Evolutionary conservation across 2,888 invertebrate species (phyloP).

Genomic region (Leucophora obtusa): DNA sequence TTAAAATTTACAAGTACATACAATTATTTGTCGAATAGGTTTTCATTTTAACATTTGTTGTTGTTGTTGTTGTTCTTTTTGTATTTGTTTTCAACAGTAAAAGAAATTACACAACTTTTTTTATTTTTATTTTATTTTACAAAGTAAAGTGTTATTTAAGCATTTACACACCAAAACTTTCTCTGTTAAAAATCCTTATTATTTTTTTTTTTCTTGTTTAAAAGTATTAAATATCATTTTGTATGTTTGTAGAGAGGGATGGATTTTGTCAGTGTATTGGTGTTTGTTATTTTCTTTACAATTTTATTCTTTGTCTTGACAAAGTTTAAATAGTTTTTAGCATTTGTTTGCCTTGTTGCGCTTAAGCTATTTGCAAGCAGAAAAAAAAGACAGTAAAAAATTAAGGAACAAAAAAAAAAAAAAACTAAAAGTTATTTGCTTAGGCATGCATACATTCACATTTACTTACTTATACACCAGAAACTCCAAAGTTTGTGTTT

Average conservation of each 20-base stretch:
- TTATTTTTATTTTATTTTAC: conserved; percentile 6
- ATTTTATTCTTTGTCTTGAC: conserved; percentile 37
- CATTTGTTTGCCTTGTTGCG: conserved; percentile 37
- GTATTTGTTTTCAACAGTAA: neutral
- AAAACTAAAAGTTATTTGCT: conserved; percentile 41
- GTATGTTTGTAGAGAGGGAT: neutral
- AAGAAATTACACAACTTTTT: conserved; percentile 18
- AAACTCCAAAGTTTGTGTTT: conserved; percentile 8
- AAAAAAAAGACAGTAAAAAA: conserved; percentile 17
- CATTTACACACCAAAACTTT: conserved; percentile 36
- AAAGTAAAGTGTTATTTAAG: conserved; percentile 38
- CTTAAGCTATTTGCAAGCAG: conserved; percentile 45
- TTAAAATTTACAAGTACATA: neutral
- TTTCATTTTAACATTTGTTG: neutral
- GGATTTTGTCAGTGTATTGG: conserved; percentile 1
- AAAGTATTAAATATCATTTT: conserved; percentile 35
- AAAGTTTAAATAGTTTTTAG: conserved; percentile 55
- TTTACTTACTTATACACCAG: conserved; percentile 10
- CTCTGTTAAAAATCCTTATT: conserved; percentile 3
- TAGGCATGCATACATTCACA: conserved; percentile 43
- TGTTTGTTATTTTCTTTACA: conserved; percentile 41
- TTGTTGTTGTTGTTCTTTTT: conserved; percentile 7
- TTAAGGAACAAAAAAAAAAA: neutral
- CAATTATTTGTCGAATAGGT: neutral
- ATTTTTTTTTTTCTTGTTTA: neutral